Percentiles rank a stretch among this genome's conserved stretches.
Evolutionary conservation across 2,113 vertebrate genomes (phyloP).

Genomic region (Emydocephalus ijimae): DNA sequence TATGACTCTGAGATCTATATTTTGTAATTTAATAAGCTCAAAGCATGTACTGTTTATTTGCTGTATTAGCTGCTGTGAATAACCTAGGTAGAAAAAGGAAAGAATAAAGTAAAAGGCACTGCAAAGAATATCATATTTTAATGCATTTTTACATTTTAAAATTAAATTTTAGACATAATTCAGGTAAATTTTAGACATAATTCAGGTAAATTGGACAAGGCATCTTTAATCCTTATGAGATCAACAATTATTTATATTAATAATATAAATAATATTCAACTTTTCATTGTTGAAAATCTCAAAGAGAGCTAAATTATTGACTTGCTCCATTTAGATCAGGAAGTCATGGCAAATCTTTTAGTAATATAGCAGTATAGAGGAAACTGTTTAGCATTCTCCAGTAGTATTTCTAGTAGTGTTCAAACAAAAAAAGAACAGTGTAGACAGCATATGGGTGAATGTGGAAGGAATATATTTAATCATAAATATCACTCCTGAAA

Average conservation of each 20-base stretch:
- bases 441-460: conserved; percentile 3
- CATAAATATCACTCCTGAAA: accelerated
- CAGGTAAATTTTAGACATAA: conserved; percentile 27
- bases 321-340: background rate
- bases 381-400: background rate
- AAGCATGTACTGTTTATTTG: conserved; percentile 76
- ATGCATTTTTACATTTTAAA: conserved; percentile 61
- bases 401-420: background rate
- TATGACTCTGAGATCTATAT: conserved; percentile 76
- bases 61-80: conserved; percentile 65
- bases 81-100: conserved; percentile 67
- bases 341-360: conserved; percentile 35
- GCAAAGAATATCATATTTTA: conserved; percentile 56
- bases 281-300: background rate
- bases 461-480: conserved; percentile 22
- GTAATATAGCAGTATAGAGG: background rate
- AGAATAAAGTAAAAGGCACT: conserved; percentile 31
- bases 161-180: conserved; percentile 31
- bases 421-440: background rate
- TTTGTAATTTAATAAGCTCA: conserved; percentile 83
- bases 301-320: background rate
- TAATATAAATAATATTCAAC: background rate
- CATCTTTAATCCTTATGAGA: conserved; percentile 56
- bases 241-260: conserved; percentile 51
- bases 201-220: conserved; percentile 67